Evolutionary conservation across 2,797 vertebrate genomes (phyloP).

Genomic region (Ibycter americanus): DNA sequence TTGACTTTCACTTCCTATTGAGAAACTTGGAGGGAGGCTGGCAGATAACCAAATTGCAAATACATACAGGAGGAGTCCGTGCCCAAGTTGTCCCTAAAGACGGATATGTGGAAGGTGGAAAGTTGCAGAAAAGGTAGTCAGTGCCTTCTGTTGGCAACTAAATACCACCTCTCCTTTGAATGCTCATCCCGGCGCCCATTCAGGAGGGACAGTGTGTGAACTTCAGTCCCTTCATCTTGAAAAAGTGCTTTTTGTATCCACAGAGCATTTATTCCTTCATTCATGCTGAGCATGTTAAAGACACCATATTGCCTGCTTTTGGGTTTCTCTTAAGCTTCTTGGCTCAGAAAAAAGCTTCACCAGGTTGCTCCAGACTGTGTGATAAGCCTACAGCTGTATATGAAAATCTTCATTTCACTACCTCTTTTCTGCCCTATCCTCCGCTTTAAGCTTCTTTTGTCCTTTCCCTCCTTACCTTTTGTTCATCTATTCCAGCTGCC

Average conservation of each 20-base stretch:
- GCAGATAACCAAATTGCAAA: neutral
- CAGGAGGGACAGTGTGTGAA: fast-evolving
- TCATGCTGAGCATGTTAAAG: neutral
- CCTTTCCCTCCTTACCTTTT: neutral
- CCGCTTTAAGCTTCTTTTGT: neutral
- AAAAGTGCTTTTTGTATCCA: neutral
- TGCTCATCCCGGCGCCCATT: neutral
- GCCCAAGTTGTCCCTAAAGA: neutral
- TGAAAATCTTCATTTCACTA: neutral
- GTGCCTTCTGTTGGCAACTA: neutral
- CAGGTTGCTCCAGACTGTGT: neutral
- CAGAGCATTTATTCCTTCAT: neutral
- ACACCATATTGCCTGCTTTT: neutral
- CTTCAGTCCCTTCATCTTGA: neutral
- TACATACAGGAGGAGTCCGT: neutral
- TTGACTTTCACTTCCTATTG: slow-evolving; percentile 45
- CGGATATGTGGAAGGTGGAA: neutral
- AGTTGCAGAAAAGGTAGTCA: neutral
- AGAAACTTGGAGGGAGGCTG: neutral
- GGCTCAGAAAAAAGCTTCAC: neutral
- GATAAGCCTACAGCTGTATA: neutral
- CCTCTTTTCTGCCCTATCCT: neutral
- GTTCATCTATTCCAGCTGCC: neutral
- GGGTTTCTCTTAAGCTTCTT: neutral
- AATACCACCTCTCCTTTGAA: neutral